Conservation (phyloP, 2,113 vertebrate genomes). For the Nothoprocta pentlandii region DNA sequence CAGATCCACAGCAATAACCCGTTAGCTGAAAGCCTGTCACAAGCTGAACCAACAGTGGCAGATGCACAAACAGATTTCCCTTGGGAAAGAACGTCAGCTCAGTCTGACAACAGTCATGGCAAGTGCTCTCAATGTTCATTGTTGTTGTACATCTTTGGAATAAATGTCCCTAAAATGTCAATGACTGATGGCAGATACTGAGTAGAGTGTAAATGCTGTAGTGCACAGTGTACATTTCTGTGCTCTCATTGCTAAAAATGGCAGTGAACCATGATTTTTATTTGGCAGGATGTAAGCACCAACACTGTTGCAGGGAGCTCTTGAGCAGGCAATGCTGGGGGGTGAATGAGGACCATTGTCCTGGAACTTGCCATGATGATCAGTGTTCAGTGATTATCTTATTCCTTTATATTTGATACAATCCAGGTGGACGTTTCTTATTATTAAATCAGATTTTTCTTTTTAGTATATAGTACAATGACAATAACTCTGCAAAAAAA, state of each 20-base stretch:
- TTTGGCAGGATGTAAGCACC: background rate
- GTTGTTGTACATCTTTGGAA: conserved; percentile 30
- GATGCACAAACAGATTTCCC: conserved; percentile 49
- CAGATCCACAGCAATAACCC: background rate
- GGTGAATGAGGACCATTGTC: background rate
- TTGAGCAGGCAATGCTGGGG: background rate
- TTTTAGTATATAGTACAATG: background rate
- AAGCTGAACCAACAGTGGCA: conserved; percentile 28
- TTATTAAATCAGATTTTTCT: background rate
- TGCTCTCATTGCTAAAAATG: background rate
- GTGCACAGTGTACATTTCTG: background rate
- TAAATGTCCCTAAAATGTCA: conserved; percentile 30
- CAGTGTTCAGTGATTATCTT: background rate
- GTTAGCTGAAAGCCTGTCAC: conserved; percentile 2
- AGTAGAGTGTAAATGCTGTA: background rate
- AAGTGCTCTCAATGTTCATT: conserved; percentile 8
- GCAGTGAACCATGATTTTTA: background rate
- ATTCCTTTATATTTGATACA: background rate
- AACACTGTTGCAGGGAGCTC: accelerated
- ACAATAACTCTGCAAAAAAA: background rate
- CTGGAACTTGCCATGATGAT: accelerated
- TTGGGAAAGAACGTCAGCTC: background rate
- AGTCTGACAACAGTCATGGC: conserved; percentile 8
- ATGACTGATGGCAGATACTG: background rate
- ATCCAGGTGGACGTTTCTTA: background rate